Evolutionary conservation across 2,888 invertebrate species (phyloP).

Genomic region (Polydrusus pterygomalis): DNA sequence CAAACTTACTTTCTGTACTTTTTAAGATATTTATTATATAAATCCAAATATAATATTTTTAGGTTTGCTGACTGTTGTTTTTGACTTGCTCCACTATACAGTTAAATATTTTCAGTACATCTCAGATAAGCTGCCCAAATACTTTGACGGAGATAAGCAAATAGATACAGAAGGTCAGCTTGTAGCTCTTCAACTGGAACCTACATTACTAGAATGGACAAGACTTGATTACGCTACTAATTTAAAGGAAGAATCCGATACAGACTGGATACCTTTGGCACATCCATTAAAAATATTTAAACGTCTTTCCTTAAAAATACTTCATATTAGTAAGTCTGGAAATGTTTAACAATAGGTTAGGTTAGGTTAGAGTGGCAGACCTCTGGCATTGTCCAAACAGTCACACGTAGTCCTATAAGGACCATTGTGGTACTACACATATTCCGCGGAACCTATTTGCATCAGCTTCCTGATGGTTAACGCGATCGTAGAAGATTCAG

Average conservation of each 20-base stretch:
- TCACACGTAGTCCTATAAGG: no score
- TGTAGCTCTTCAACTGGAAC: slow-evolving; percentile 33
- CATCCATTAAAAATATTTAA: slow-evolving; percentile 34
- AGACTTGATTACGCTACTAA: slow-evolving; percentile 26
- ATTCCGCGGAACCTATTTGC: no score
- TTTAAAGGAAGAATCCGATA: background rate
- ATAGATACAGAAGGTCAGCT: slow-evolving; percentile 41
- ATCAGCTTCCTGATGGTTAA: no score
- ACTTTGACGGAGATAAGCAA: slow-evolving; percentile 22
- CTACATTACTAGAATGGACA: slow-evolving; percentile 25
- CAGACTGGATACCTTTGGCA: slow-evolving; percentile 27
- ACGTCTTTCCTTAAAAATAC: slow-evolving; percentile 22
- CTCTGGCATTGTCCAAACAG: no score
- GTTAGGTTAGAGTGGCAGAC: no score
- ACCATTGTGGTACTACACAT: no score
- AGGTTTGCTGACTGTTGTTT: slow-evolving; percentile 28
- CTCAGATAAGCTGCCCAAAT: slow-evolving; percentile 34
- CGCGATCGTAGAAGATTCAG: no score
- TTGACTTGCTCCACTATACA: slow-evolving; percentile 44
- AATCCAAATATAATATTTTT: background rate
- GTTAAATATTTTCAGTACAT: slow-evolving; percentile 37
- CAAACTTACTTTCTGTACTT: no score
- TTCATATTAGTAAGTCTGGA: slow-evolving; percentile 36
- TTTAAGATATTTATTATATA: no score
- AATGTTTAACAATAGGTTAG: no score